Evolutionary conservation across 2,888 invertebrate genomes (phyloP).

Genomic region (Clivina fossor): DNA sequence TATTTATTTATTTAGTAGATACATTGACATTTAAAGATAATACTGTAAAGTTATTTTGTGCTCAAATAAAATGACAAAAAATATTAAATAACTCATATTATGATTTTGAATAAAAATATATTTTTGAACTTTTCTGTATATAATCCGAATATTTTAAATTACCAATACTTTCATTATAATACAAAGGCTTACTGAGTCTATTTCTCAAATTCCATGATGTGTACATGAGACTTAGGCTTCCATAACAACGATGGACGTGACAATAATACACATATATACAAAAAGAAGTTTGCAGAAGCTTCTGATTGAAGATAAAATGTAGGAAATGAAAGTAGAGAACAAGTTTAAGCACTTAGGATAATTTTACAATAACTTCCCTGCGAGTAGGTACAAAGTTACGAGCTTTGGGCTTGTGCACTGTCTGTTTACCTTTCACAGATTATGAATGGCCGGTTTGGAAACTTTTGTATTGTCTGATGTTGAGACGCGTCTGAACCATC

Average conservation of each 20-base stretch:
- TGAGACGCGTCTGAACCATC: too few relatives aligned
- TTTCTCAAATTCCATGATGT: too few relatives aligned
- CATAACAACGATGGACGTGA: not conserved
- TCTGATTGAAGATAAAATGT: constrained; percentile 27
- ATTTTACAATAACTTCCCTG: constrained; percentile 29
- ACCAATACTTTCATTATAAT: too few relatives aligned
- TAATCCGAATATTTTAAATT: too few relatives aligned
- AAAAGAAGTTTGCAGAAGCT: constrained; percentile 13
- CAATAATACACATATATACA: not conserved
- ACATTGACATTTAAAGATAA: too few relatives aligned
- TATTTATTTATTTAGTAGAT: too few relatives aligned
- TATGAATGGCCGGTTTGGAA: constrained; percentile 26
- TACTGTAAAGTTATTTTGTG: too few relatives aligned
- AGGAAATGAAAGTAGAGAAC: constrained; percentile 30
- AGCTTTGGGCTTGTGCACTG: not conserved
- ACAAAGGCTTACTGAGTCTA: too few relatives aligned
- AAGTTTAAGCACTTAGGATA: constrained; percentile 30
- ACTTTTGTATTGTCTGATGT: constrained; percentile 24
- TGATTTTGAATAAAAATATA: too few relatives aligned
- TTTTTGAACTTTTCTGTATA: too few relatives aligned
- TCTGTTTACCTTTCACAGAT: constrained; percentile 7
- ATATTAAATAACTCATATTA: too few relatives aligned
- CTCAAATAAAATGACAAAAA: too few relatives aligned
- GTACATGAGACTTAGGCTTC: not conserved
- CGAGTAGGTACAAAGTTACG: constrained; percentile 20